Base-by-base conservation (phyloP, 2,888 invertebrate species). In the Andrena praecox region DNA sequence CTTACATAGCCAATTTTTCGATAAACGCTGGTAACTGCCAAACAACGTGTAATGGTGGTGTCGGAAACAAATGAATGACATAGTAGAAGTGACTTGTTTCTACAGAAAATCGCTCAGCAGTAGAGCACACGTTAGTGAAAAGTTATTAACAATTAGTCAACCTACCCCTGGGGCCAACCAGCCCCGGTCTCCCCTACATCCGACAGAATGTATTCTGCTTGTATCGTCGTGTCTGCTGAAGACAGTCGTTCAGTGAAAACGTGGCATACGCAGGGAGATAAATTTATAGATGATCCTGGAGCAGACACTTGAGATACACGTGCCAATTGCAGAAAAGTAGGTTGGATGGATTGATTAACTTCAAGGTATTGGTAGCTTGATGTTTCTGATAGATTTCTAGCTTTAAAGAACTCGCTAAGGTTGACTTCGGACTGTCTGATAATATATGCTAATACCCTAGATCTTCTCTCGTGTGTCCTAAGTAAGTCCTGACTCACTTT, bases 281-380 rank as follows among this genome's bases (percentile, higher is more conserved):
- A 60, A 60, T 60, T 60, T 60, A 10, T 31, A 31, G 29, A 16
- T n/a, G n/a, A 29, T 27, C 29, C 59, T 59, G 59, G 16, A 59
- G 29, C 29, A 29, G 59, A 16, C 42, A 29, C 33, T 20, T 10
- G 20, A 16, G 10, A 10, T 20, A 10, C 8, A 24, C 3, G 24
- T 68, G 27, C 4, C 4, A 5, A 54, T 68, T 42, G 35, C 68
- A 35, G n/a, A 24, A 56, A 56, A 56, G 33, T 56, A 12, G 56
- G 35, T 27, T 24, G 16, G 27, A n/a, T 56, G 35, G 35, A 16
- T 20, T 33, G 54, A 27, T 29, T 59, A 29, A 16, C 5, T 29
- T 27, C 12, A 20, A 27, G 24, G 12, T 12, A 54, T 2, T 54
- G 24, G 24, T 27, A 27, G 24, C 42, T 4, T 42, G 12, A 42